A percentile compares a stretch with the other conserved stretches of the same genome.
Evolutionary conservation across 2,113 vertebrate species (phyloP).

Genomic region (Rhineura floridana): DNA sequence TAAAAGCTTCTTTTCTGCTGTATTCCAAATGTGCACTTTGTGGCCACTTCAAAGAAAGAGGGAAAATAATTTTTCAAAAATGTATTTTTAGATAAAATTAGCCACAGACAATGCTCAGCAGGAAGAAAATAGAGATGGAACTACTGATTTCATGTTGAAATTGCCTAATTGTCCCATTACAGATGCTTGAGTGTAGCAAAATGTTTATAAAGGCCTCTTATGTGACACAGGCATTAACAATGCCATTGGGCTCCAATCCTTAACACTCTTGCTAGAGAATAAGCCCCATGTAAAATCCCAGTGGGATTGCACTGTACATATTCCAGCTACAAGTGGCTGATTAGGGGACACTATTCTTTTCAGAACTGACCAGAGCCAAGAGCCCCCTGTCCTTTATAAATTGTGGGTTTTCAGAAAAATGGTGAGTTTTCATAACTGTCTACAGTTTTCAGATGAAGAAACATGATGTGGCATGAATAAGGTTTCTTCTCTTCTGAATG

Average conservation of each 20-base stretch:
- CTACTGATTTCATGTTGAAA: constrained; percentile 12
- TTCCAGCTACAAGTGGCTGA: constrained; percentile 8
- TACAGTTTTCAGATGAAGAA: neutral
- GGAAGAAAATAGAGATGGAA: neutral
- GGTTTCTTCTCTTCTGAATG: constrained; percentile 32
- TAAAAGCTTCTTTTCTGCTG: neutral
- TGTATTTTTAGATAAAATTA: constrained; percentile 1
- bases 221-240: neutral
- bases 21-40: neutral
- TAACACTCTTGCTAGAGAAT: neutral
- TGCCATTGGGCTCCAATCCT: neutral
- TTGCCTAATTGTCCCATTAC: neutral
- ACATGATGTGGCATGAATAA: neutral
- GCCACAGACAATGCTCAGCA: neutral
- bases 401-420: neutral
- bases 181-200: neutral
- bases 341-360: neutral
- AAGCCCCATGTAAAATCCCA: neutral
- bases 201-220: neutral
- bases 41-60: constrained; percentile 3
- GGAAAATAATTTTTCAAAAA: neutral
- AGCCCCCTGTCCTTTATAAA: constrained; percentile 1
- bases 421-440: neutral
- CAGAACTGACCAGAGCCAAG: neutral
- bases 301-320: neutral